phyloP scores from a whole-genome alignment of 2,113 vertebrate genomes.

The Antechinus flavipes region DNA sequence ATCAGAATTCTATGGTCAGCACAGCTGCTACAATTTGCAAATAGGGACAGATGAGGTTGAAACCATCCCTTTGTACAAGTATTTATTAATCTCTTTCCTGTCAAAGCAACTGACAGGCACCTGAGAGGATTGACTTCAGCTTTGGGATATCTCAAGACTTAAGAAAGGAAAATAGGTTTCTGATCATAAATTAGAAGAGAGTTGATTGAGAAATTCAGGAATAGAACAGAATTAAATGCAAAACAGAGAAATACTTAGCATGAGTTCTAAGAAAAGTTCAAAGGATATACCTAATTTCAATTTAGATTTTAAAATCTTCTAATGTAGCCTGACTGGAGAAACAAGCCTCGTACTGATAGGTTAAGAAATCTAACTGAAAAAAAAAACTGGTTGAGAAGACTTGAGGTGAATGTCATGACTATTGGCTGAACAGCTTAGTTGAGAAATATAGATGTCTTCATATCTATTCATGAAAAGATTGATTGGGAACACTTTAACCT shows the following conservation, averaged over 20 bases:
- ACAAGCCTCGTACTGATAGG: background rate
- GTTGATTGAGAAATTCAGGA: background rate
- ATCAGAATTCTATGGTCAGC: background rate
- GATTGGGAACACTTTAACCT: background rate
- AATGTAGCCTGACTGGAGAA: background rate
- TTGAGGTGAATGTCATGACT: background rate
- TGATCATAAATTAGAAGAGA: background rate
- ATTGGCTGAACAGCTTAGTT: background rate
- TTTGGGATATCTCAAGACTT: background rate
- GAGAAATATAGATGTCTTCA: background rate
- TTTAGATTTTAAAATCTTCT: background rate
- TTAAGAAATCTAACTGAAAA: background rate
- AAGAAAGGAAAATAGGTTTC: background rate
- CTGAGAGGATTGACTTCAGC: background rate
- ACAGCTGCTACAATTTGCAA: background rate
- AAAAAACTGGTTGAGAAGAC: background rate
- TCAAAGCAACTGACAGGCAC: background rate
- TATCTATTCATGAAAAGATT: background rate
- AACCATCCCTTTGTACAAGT: background rate
- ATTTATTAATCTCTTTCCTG: background rate
- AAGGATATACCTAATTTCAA: background rate
- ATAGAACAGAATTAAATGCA: background rate
- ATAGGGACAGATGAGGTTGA: background rate
- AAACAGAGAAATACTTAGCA: background rate
- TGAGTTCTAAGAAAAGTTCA: background rate